Evolutionary conservation across 64 coral and sea anemone genomes (phyloP), one percentile per base, ranked within the genome.

Genomic region (Porites australiensis): DNA sequence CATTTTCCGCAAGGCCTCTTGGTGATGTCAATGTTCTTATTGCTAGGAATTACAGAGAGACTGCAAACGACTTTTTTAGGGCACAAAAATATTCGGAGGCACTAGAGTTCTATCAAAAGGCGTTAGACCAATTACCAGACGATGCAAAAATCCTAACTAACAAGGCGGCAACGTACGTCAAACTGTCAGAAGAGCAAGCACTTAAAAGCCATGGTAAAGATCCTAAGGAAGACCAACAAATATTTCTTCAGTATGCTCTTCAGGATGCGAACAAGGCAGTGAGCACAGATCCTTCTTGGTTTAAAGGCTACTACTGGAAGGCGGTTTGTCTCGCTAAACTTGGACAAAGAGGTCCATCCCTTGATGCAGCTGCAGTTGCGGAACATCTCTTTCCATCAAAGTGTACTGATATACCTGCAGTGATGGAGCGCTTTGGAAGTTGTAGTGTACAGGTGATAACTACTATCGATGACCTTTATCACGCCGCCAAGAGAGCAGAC

Each of bases 301-400:
- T 19, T 4, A 76, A 76, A 1, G 73, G 73, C 0, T 53, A 54
- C 19, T 77, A 55, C 6, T 55, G 75, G 75, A 57, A n/a, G 4
- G 75, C 75, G 22, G 75, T 57, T n/a, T 77, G 50, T 54, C 75
- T 77, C 21, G 75, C 75, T 55, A 15, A 21, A 18, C 75, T 77
- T 55, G 75, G 9, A 0, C 4, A 55, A 49, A 20, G 54, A 80
- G 77, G 77, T 6, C 77, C 77, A 6, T 80, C 77, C 37, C 77
- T 80, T 23, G 77, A 55, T 44, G 57, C 77, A 80, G 53, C 77
- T 44, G 57, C 77, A 8, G 23, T 80, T 43, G 53, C 75, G 16
- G 3, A 51, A 18, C 12, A 76, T 76, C 47, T 77, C n/a, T 77
- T 77, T 77, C 75, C 50, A 11, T 77, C 75, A 54, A 0, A 55